Percentiles rank a stretch among this genome's conserved stretches.
Evolutionary conservation across 2,797 vertebrate genomes (phyloP).

Genomic region (Poecilia velifera): DNA sequence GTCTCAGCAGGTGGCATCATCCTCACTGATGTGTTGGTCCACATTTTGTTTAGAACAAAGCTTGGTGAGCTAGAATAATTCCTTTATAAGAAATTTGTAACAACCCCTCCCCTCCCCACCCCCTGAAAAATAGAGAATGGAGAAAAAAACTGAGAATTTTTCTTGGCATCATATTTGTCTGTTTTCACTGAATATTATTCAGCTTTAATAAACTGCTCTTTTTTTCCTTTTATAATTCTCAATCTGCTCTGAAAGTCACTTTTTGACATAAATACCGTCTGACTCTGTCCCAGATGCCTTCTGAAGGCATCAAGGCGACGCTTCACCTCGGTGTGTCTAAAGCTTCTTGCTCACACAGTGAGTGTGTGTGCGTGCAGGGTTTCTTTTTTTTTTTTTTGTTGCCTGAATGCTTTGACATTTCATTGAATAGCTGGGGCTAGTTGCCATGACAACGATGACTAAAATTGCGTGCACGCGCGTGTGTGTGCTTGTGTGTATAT

Average conservation of each 20-base stretch:
- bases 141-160: neutral
- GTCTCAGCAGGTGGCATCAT: slow-evolving; percentile 3
- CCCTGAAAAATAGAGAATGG: neutral
- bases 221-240: neutral
- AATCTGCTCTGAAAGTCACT: neutral
- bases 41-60: slow-evolving; percentile 19
- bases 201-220: neutral
- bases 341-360: slow-evolving; percentile 21
- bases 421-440: slow-evolving; percentile 68
- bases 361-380: slow-evolving; percentile 5
- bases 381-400: slow-evolving; percentile 5
- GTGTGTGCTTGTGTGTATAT: neutral
- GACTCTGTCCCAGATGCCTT: neutral
- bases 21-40: slow-evolving; percentile 27
- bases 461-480: slow-evolving; percentile 36
- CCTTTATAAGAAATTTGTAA: neutral
- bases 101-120: no score
- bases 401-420: slow-evolving; percentile 73
- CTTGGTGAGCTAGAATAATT: neutral
- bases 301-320: slow-evolving; percentile 8
- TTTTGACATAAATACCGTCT: neutral
- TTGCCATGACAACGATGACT: slow-evolving; percentile 73
- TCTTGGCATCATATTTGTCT: neutral
- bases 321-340: slow-evolving; percentile 28
- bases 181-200: slow-evolving; percentile 1